phyloP scores from a whole-genome alignment of 2,888 invertebrate species.

The Apotomis betuletana region DNA sequence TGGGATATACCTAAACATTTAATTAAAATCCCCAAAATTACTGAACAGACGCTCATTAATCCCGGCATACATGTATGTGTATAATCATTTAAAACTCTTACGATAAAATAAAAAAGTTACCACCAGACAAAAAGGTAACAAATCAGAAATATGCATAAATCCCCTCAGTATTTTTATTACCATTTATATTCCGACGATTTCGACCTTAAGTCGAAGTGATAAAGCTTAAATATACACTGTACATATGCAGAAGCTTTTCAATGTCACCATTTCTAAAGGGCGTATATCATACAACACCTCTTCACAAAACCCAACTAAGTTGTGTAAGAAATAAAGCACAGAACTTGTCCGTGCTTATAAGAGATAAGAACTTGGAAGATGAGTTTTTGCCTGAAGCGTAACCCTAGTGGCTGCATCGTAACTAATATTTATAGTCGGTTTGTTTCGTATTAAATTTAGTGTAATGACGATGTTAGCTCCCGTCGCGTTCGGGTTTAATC shows the following conservation, averaged over 20 bases:
- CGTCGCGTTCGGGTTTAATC: constrained; percentile 33
- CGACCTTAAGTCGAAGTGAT: constrained; percentile 15
- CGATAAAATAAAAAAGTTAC: constrained; percentile 18
- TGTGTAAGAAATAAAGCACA: background rate
- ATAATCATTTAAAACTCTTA: constrained; percentile 19
- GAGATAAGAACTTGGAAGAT: constrained; percentile 21
- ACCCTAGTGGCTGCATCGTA: constrained; percentile 68
- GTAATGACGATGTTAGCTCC: constrained; percentile 61
- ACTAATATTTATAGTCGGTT: constrained; percentile 73
- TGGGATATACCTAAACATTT: background rate
- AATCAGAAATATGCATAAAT: constrained; percentile 35
- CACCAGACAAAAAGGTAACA: constrained; percentile 24
- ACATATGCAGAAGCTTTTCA: constrained; percentile 13
- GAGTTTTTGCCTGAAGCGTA: constrained; percentile 65
- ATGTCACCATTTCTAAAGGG: background rate
- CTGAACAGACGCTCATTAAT: background rate
- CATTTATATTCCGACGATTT: constrained; percentile 7
- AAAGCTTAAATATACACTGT: constrained; percentile 10
- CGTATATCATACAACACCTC: background rate
- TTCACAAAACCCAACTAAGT: background rate
- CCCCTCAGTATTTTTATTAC: constrained; percentile 35
- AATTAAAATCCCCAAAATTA: background rate
- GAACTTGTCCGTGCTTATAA: background rate
- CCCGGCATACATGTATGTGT: constrained; percentile 2
- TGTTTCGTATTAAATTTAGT: constrained; percentile 74